Evolutionary conservation across 2,888 invertebrate species (phyloP).

Genomic region (Mycalesis mineus): DNA sequence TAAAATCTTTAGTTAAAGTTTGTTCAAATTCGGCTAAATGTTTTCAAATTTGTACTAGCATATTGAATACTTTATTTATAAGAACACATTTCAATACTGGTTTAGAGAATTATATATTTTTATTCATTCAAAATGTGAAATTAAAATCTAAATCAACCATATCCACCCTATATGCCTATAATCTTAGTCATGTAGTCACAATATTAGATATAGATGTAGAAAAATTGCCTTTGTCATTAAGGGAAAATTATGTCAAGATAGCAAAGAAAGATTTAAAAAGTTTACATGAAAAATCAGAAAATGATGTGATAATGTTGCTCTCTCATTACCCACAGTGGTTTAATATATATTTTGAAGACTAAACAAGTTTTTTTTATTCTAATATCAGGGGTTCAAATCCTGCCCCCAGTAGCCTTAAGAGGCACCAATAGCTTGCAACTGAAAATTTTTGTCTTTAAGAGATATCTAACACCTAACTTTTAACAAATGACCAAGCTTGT

Average conservation of each 20-base stretch:
- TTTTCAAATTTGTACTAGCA: constrained; percentile 55
- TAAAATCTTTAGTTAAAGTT: constrained; percentile 41
- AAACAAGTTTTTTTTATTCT: not conserved
- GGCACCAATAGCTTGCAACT: no score
- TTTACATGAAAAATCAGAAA: constrained; percentile 41
- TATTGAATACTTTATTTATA: constrained; percentile 55
- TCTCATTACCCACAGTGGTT: constrained; percentile 68
- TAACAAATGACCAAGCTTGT: no score
- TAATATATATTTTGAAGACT: constrained; percentile 42
- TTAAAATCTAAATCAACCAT: constrained; percentile 32
- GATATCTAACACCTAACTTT: no score
- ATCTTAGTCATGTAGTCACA: constrained; percentile 44
- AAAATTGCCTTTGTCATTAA: constrained; percentile 34
- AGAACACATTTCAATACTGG: constrained; percentile 45
- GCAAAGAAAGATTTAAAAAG: constrained; percentile 40
- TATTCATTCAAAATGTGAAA: constrained; percentile 48
- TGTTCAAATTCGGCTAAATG: constrained; percentile 51
- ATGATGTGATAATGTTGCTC: constrained; percentile 55
- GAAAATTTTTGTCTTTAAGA: no score
- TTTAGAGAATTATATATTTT: constrained; percentile 44
- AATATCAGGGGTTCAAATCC: no score
- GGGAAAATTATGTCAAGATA: constrained; percentile 38
- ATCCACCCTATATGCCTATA: constrained; percentile 47
- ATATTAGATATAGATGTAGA: constrained; percentile 52
- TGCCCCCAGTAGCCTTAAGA: no score